Evolutionary conservation across 2,113 vertebrate species (phyloP).

Genomic region (Prolemur simus): DNA sequence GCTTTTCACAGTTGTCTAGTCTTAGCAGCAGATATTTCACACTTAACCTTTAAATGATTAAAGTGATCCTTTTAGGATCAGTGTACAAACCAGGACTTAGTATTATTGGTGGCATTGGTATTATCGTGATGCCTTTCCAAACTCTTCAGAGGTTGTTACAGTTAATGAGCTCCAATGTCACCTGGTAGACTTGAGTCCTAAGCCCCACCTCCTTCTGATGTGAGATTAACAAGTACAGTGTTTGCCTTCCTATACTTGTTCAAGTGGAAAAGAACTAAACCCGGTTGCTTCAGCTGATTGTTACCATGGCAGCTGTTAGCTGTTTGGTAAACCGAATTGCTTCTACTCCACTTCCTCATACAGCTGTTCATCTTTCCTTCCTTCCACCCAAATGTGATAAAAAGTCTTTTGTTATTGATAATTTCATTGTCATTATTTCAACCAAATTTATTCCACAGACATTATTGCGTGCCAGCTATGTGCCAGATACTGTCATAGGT

Average conservation of each 20-base stretch:
- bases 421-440: background rate
- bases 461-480: background rate
- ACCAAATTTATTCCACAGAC: background rate
- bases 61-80: background rate
- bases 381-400: background rate
- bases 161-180: background rate
- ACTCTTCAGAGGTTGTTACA: background rate
- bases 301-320: constrained; percentile 46
- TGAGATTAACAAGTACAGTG: constrained; percentile 62
- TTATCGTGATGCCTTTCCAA: background rate
- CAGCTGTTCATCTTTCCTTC: constrained; percentile 30
- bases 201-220: background rate
- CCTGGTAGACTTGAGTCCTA: constrained; percentile 33
- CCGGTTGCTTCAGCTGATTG: constrained; percentile 55
- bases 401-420: constrained; percentile 27
- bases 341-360: constrained; percentile 45
- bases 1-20: background rate
- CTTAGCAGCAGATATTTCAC: background rate
- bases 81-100: background rate
- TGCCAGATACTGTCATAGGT: background rate
- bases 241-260: constrained; percentile 62
- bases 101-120: background rate
- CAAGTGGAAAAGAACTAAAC: constrained; percentile 52
- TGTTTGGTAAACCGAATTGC: constrained; percentile 60
- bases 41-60: background rate